A percentile compares a stretch with the other conserved stretches of the same genome.
These are phyloP conservation scores for Enteromius fasciolatus DNA, from an alignment of 2,797 vertebrate genomes.

Conservation along the genomic window DNA sequence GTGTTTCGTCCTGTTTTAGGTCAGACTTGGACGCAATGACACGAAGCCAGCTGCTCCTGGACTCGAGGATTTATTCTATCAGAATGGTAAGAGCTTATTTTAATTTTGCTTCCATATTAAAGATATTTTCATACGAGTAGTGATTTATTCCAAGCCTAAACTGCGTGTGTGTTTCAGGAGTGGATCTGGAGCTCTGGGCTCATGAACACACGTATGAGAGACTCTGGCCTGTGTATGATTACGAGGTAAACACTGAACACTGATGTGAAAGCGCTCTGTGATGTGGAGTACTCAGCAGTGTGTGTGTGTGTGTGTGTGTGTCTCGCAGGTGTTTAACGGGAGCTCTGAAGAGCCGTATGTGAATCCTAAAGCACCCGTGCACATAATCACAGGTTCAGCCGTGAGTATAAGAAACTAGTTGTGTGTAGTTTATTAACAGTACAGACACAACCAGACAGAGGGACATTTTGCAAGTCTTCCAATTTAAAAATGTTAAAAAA, in stretches of 20 bases:
- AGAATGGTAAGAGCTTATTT: background rate
- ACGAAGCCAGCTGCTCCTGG: slow-evolving; percentile 75
- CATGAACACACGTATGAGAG: slow-evolving; percentile 90
- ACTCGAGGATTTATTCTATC: slow-evolving; percentile 80
- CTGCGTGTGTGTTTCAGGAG: slow-evolving; percentile 74
- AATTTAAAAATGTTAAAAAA: no score
- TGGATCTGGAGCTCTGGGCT: slow-evolving; percentile 89
- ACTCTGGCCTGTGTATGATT: slow-evolving; percentile 87
- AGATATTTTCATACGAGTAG: no score
- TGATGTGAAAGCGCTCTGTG: background rate
- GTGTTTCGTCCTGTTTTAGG: slow-evolving; percentile 66
- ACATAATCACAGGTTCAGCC: slow-evolving; percentile 90
- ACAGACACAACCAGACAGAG: no score
- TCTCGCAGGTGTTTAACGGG: slow-evolving; percentile 82
- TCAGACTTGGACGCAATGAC: slow-evolving; percentile 74
- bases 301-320: no score
- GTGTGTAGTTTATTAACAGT: no score
- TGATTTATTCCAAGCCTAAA: no score
- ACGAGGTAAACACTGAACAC: slow-evolving; percentile 74
- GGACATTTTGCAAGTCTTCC: no score
- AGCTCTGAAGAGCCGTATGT: slow-evolving; percentile 82
- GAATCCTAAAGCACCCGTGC: slow-evolving; percentile 85
- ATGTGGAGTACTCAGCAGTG: background rate
- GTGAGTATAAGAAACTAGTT: slow-evolving; percentile 81
- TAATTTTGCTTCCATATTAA: background rate